These are phyloP conservation scores for Nemopilema nomurai DNA, from an alignment of 30 jellyfish, hydroid and myxozoan genomes.

Conservation along the genomic window DNA sequence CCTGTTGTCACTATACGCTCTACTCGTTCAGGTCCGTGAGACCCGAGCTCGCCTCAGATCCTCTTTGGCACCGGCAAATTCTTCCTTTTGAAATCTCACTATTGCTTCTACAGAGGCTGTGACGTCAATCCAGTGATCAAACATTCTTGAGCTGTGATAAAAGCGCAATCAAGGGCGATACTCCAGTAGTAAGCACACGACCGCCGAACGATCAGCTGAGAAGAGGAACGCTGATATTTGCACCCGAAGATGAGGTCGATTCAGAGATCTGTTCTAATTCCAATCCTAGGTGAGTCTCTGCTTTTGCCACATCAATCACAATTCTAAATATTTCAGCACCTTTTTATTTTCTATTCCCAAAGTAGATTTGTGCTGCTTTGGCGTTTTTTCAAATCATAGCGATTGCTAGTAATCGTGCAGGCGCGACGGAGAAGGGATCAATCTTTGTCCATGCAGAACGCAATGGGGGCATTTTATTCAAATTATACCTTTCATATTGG, in stretches of 20 bases:
- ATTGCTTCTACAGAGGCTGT: constrained; percentile 44
- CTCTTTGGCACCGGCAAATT: constrained; percentile 24
- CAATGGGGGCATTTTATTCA: no score
- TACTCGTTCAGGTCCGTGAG: background rate
- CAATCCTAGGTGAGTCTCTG: background rate
- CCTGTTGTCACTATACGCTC: background rate
- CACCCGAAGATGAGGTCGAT: background rate
- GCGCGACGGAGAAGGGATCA: no score
- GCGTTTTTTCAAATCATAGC: background rate
- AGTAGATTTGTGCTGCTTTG: background rate
- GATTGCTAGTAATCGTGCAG: background rate
- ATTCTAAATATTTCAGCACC: background rate
- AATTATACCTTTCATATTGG: no score
- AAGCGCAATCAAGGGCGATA: constrained; percentile 27
- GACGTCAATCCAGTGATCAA: constrained; percentile 64
- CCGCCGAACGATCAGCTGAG: constrained; percentile 7
- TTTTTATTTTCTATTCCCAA: background rate
- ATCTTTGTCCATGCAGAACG: no score
- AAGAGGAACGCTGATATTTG: background rate
- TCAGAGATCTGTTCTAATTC: background rate
- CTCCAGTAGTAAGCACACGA: constrained; percentile 49
- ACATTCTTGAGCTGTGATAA: constrained; percentile 66
- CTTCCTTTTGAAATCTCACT: constrained; percentile 5
- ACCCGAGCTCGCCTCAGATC: constrained; percentile 7
- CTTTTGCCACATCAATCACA: background rate